Evolutionary conservation across 2,113 vertebrate species (phyloP).

Genomic region (Megalops atlanticus): DNA sequence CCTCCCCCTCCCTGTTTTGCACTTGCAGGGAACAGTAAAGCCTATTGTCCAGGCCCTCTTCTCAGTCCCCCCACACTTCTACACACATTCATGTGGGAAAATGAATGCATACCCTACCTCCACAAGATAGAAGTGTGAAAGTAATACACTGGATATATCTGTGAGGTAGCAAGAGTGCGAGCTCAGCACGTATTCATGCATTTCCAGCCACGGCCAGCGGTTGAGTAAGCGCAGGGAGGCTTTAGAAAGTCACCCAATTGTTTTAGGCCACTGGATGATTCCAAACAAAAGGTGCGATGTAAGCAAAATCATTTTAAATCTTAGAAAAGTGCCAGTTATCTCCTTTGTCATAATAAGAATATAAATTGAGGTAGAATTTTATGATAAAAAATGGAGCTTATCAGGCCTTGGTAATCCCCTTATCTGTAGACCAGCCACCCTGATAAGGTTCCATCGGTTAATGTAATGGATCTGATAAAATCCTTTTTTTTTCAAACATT

Average conservation of each 20-base stretch:
- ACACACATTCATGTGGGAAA: constrained; percentile 5
- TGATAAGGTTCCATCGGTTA: constrained; percentile 48
- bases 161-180: constrained; percentile 16
- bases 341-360: constrained; percentile 39
- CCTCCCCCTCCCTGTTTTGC: background rate
- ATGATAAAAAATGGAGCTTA: constrained; percentile 47
- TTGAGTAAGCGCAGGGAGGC: background rate
- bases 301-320: constrained; percentile 39
- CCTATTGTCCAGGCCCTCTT: background rate
- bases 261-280: constrained; percentile 29
- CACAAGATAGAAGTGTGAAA: background rate
- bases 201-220: background rate
- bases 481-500: constrained; percentile 45
- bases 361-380: constrained; percentile 50
- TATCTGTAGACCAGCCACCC: constrained; percentile 50
- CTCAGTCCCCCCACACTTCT: background rate
- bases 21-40: background rate
- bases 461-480: constrained; percentile 59
- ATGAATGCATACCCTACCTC: constrained; percentile 6
- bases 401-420: constrained; percentile 40
- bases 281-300: constrained; percentile 29
- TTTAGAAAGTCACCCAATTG: constrained; percentile 12
- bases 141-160: constrained; percentile 18
- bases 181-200: constrained; percentile 20
- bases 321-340: constrained; percentile 36